phyloP scores from a whole-genome alignment of 2,113 vertebrate genomes.

The Eubucco bourcierii region DNA sequence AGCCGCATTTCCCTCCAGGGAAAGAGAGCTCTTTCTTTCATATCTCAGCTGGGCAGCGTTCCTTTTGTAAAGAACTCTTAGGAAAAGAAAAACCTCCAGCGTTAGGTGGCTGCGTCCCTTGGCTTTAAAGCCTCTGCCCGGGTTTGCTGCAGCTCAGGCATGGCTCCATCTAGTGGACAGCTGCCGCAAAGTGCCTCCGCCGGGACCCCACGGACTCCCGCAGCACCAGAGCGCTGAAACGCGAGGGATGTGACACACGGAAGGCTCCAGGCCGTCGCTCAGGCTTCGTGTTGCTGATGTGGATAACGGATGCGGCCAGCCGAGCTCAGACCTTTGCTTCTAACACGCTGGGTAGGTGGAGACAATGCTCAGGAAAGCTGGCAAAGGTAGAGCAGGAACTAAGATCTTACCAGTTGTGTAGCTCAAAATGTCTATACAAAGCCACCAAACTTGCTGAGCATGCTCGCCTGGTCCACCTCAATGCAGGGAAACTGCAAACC shows the following conservation, averaged over 20 bases:
- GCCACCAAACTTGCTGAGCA: accelerated
- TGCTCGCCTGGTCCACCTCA: accelerated
- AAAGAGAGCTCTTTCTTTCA: background rate
- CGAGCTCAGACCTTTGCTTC: accelerated
- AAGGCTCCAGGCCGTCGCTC: accelerated
- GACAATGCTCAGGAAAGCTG: background rate
- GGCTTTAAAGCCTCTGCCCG: background rate
- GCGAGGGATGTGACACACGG: accelerated
- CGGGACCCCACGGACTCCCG: too few species aligned
- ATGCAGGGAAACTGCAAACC: background rate
- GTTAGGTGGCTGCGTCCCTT: accelerated
- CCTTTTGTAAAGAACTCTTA: background rate
- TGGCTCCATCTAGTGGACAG: conserved; percentile 39
- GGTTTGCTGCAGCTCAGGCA: background rate
- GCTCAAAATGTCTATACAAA: background rate
- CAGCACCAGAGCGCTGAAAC: background rate
- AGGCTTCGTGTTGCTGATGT: background rate
- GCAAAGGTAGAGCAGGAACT: background rate
- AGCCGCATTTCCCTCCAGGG: background rate
- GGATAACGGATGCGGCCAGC: accelerated
- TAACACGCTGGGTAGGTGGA: accelerated
- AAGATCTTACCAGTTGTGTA: accelerated
- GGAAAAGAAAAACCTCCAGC: accelerated
- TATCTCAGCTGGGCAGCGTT: background rate
- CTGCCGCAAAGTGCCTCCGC: background rate